These are phyloP conservation scores for Tragelaphus oryx DNA, from an alignment of 2,797 vertebrate species.

Conservation along the genomic window DNA sequence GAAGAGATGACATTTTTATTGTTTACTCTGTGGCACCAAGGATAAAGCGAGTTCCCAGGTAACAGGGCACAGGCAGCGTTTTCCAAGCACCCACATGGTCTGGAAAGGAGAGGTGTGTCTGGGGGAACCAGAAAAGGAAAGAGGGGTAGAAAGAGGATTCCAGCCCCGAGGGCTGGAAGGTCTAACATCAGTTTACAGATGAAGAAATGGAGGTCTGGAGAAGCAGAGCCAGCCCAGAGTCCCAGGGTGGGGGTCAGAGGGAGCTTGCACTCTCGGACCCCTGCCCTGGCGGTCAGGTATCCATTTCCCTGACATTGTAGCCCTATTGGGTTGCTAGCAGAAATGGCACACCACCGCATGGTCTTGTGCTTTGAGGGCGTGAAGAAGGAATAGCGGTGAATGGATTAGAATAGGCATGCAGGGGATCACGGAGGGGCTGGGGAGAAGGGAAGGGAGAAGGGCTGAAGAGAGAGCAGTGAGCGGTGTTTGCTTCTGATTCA, in stretches of 20 bases:
- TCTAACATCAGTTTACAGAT: neutral
- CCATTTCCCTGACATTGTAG: neutral
- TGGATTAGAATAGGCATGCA: neutral
- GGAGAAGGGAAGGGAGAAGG: neutral
- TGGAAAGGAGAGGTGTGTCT: neutral
- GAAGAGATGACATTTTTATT: constrained; percentile 38
- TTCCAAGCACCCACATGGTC: neutral
- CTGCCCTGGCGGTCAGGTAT: fast-evolving
- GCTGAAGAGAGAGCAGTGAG: neutral
- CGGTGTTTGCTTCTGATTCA: neutral
- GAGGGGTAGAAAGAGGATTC: neutral
- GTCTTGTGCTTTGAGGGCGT: neutral
- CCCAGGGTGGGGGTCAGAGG: fast-evolving
- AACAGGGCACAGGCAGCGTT: neutral
- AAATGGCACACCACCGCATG: neutral
- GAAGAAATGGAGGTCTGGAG: neutral
- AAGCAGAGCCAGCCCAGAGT: neutral
- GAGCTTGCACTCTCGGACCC: fast-evolving
- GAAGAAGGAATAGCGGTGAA: neutral
- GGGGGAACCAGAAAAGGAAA: neutral
- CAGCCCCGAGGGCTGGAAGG: neutral
- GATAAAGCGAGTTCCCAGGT: neutral
- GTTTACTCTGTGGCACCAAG: neutral
- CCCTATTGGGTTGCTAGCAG: neutral
- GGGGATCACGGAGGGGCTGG: neutral